A percentile compares a stretch with the other conserved stretches of the same genome.
phyloP scores from a whole-genome alignment of 2,888 invertebrate species.

The Metacarcinus magister region DNA sequence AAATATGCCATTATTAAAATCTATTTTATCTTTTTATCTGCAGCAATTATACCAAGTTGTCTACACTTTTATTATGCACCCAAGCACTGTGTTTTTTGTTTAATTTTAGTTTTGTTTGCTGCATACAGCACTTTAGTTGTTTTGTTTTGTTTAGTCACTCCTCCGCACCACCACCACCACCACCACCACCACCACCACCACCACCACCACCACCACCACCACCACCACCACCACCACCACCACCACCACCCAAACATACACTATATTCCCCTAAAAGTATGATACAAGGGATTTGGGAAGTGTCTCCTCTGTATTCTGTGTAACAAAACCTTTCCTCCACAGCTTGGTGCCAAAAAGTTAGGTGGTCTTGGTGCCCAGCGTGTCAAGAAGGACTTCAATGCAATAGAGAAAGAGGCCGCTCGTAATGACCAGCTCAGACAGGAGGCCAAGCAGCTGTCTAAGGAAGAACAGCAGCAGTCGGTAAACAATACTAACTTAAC shows the following conservation, averaged over 20 bases:
- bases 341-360: conserved; percentile 93
- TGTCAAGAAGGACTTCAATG: conserved; percentile 97
- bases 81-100: not conserved
- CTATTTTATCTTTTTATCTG: not conserved
- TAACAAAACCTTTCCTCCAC: conserved; percentile 58
- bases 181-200: no score
- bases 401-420: conserved; percentile 95
- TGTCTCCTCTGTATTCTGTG: no score
- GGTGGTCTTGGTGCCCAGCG: conserved; percentile 97
- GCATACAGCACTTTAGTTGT: not conserved
- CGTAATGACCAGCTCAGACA: conserved; percentile 91
- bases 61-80: not conserved
- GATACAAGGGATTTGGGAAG: no score
- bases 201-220: no score
- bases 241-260: no score
- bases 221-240: no score
- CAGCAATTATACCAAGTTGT: not conserved
- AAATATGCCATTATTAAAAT: not conserved
- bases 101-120: not conserved
- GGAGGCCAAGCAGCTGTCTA: conserved; percentile 84
- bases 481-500: conserved; percentile 59
- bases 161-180: not conserved
- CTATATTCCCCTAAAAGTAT: not conserved
- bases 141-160: not conserved
- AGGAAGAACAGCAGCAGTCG: conserved; percentile 81